Conservation (phyloP, 2,797 vertebrate genomes). For the Mormyrops boulengeri region DNA sequence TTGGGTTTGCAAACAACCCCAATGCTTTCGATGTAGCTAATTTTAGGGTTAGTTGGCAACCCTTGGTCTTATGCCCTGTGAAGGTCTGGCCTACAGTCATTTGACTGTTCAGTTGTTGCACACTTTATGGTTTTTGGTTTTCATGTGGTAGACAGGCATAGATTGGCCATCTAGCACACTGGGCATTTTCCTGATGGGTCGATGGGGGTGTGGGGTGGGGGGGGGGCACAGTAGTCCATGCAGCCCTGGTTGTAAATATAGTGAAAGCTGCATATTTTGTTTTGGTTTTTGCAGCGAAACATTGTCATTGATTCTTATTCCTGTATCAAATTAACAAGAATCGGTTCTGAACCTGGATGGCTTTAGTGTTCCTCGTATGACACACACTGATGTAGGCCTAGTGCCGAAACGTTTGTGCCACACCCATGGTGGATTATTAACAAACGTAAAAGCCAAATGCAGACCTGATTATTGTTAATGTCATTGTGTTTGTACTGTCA, state of each 20-base stretch:
- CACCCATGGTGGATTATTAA: background rate
- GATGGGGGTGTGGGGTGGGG: background rate
- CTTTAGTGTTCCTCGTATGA: background rate
- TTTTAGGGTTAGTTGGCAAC: background rate
- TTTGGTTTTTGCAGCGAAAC: background rate
- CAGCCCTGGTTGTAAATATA: background rate
- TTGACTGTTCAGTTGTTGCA: background rate
- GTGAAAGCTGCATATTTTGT: background rate
- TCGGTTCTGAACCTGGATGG: background rate
- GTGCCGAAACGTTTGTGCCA: background rate
- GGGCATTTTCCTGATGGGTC: background rate
- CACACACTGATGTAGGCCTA: background rate
- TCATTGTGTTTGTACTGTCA: background rate
- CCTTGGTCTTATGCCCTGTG: background rate
- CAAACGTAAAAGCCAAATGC: background rate
- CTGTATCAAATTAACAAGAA: background rate
- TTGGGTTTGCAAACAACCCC: background rate
- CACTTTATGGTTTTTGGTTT: background rate
- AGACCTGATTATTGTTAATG: background rate
- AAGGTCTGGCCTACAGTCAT: background rate
- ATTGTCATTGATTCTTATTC: background rate
- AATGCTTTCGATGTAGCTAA: background rate
- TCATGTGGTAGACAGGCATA: background rate
- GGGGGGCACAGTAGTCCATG: background rate
- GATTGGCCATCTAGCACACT: background rate